Evolutionary conservation across 2,113 vertebrate genomes (phyloP).

Genomic region (Syngnathus typhle): DNA sequence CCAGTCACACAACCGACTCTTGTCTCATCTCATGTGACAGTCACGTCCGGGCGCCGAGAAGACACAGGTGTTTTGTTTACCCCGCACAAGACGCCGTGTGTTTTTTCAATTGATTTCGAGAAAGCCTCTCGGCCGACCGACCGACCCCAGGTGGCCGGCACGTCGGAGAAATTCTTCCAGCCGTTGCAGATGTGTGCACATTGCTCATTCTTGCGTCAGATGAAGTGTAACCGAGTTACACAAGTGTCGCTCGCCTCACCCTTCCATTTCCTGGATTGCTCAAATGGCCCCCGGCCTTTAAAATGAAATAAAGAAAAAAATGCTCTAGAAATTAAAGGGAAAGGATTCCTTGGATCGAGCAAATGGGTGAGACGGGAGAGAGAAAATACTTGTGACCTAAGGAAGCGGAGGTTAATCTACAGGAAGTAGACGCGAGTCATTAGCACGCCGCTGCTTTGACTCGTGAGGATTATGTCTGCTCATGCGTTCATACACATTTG

Average conservation of each 20-base stretch:
- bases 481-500: constrained; percentile 20
- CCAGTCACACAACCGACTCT: not conserved
- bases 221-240: constrained; percentile 32
- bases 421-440: constrained; percentile 19
- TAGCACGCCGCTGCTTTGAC: constrained; percentile 4
- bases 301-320: constrained; percentile 19
- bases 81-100: not conserved
- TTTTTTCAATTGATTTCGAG: not conserved
- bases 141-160: not conserved
- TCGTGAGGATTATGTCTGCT: constrained; percentile 54
- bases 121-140: not conserved
- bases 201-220: constrained; percentile 31
- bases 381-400: not conserved
- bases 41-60: not conserved
- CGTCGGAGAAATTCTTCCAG: not conserved
- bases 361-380: not conserved
- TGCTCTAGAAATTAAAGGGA: not conserved
- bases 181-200: constrained; percentile 1
- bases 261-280: constrained; percentile 27
- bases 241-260: constrained; percentile 13
- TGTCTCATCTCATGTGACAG: constrained; percentile 7
- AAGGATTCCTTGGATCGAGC: not conserved
- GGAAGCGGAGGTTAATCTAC: constrained; percentile 50
- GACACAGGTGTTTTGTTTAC: constrained; percentile 7
- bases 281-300: constrained; percentile 17